phyloP scores from a whole-genome alignment of 2,113 vertebrate species.

The Mirounga angustirostris region DNA sequence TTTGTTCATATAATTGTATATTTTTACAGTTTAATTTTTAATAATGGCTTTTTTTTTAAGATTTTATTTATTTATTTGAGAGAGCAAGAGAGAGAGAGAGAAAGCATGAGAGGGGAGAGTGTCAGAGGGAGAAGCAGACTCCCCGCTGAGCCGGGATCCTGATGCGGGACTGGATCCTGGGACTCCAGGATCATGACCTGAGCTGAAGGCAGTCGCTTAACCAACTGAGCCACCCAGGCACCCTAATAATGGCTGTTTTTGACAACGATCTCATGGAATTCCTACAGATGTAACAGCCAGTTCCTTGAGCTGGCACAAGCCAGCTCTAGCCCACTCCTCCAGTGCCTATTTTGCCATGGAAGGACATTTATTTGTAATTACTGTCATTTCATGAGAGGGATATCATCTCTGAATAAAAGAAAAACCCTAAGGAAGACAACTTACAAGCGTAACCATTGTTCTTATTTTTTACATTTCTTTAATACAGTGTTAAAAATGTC shows the following conservation, averaged over 20 bases:
- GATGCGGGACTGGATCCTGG: too few species aligned
- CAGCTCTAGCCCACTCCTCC: neutral
- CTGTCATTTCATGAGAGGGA: neutral
- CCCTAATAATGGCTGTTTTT: neutral
- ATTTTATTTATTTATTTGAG: too few species aligned
- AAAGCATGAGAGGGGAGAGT: too few species aligned
- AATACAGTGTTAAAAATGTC: neutral
- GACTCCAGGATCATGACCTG: too few species aligned
- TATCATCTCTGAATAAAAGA: neutral
- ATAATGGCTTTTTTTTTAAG: neutral
- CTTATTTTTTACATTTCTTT: neutral
- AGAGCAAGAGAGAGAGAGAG: too few species aligned
- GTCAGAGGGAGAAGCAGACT: too few species aligned
- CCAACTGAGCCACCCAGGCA: neutral
- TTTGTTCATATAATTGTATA: neutral
- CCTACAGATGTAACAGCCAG: neutral
- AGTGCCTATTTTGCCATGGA: neutral
- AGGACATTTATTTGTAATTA: neutral
- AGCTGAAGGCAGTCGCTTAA: too few species aligned
- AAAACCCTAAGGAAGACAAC: neutral
- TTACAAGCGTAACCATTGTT: neutral
- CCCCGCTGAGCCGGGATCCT: too few species aligned
- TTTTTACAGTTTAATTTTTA: neutral
- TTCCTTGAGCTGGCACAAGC: neutral
- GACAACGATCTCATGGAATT: neutral